A percentile compares a stretch with the other conserved stretches of the same genome.
These are phyloP conservation scores for Clarias pachynema DNA, from an alignment of 2,797 vertebrate genomes.

Conservation along the genomic window DNA sequence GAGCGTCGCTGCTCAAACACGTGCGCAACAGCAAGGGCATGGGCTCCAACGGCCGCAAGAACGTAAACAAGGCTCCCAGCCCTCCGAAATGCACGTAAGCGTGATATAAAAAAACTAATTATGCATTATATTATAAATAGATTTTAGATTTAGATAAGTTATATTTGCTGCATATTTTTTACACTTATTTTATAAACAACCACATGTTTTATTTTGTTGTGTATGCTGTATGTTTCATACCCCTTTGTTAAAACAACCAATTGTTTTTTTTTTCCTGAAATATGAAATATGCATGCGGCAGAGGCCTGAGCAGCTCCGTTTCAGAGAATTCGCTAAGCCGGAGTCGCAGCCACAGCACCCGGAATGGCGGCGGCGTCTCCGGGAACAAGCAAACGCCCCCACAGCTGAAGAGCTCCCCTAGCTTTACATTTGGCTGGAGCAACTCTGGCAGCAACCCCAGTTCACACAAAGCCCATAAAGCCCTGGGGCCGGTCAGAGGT, in stretches of 20 bases:
- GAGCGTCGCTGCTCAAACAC: slow-evolving; percentile 91
- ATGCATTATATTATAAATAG: neutral
- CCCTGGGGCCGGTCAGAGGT: slow-evolving; percentile 85
- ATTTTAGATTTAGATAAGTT: neutral
- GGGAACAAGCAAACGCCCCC: slow-evolving; percentile 83
- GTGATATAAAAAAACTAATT: neutral
- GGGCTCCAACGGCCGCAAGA: slow-evolving; percentile 64
- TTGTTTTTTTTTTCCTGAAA: neutral
- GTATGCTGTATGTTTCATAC: neutral
- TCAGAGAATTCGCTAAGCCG: slow-evolving; percentile 82
- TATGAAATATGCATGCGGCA: slow-evolving; percentile 51
- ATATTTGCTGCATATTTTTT: neutral
- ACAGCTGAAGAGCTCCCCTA: slow-evolving; percentile 83
- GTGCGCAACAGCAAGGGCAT: slow-evolving; percentile 84
- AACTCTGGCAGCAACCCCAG: slow-evolving; percentile 61
- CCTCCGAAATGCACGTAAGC: slow-evolving; percentile 74
- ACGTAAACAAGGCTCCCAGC: slow-evolving; percentile 60
- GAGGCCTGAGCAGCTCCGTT: slow-evolving; percentile 77
- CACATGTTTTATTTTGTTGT: neutral
- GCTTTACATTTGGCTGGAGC: slow-evolving; percentile 84
- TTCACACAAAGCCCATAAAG: slow-evolving; percentile 66
- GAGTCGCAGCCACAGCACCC: slow-evolving; percentile 78
- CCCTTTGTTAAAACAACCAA: neutral
- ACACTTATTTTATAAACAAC: neutral
- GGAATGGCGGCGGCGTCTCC: slow-evolving; percentile 78